Percentiles rank a stretch among this genome's conserved stretches.
Evolutionary conservation across 2,888 invertebrate species (phyloP).

Genomic region (Drosophila greeni): DNA sequence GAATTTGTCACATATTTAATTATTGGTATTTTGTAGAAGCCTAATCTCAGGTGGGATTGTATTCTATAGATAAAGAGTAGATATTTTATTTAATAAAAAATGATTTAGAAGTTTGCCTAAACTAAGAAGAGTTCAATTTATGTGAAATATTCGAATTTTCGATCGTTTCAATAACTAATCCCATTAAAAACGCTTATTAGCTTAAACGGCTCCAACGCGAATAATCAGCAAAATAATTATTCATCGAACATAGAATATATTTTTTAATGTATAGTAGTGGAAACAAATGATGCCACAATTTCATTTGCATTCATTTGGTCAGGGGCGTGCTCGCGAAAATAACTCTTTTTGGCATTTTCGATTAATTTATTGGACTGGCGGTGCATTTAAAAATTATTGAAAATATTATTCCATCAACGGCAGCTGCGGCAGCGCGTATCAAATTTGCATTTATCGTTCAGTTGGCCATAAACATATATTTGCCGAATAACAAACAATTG

Average conservation of each 20-base stretch:
- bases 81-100: not conserved
- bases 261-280: slow-evolving; percentile 16
- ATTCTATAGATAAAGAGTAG: not conserved
- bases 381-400: slow-evolving; percentile 59
- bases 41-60: too few relatives aligned
- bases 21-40: not conserved
- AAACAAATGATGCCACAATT: slow-evolving; percentile 37
- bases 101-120: not conserved
- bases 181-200: slow-evolving; percentile 6
- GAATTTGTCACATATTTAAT: not conserved
- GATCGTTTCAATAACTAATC: slow-evolving; percentile 2
- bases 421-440: slow-evolving; percentile 53
- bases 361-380: slow-evolving; percentile 40
- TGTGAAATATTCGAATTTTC: not conserved
- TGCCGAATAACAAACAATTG: slow-evolving; percentile 52
- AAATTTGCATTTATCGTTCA: slow-evolving; percentile 54
- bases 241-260: not conserved
- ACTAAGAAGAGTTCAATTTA: not conserved
- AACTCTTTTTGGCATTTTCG: slow-evolving; percentile 22
- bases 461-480: slow-evolving; percentile 28
- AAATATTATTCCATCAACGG: slow-evolving; percentile 65
- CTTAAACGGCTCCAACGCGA: not conserved
- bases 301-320: slow-evolving; percentile 34
- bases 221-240: slow-evolving; percentile 11
- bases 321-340: not conserved